Conservation (phyloP, 2,797 vertebrate genomes). For the Epinephelus awoara region DNA sequence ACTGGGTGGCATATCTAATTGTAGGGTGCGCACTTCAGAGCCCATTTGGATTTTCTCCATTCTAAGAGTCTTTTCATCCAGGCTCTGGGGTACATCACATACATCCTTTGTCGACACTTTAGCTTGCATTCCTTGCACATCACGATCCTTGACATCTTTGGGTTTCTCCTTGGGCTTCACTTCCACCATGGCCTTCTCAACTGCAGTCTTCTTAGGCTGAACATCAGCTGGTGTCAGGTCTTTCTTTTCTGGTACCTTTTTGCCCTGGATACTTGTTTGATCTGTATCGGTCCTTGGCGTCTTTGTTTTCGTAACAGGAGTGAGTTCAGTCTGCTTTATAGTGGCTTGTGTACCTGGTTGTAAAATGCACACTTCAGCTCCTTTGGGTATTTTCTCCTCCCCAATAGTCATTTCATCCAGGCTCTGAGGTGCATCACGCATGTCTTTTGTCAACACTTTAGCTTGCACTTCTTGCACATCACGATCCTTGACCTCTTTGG, state of each 20-base stretch:
- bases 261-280: background rate
- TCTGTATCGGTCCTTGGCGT: background rate
- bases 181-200: too few species aligned
- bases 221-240: too few species aligned
- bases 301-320: background rate
- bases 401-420: background rate
- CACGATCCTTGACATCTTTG: background rate
- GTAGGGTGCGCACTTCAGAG: slow-evolving; percentile 2
- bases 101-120: too few species aligned
- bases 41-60: background rate
- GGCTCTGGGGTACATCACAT: background rate
- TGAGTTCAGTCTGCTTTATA: background rate
- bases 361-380: background rate
- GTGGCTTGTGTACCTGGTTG: background rate
- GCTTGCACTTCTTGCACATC: too few species aligned
- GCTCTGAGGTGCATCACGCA: background rate
- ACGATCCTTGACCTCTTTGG: background rate
- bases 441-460: background rate
- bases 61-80: background rate
- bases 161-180: too few species aligned
- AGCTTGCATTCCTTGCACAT: background rate
- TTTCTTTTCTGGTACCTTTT: too few species aligned
- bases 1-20: slow-evolving; percentile 18
- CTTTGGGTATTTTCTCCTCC: background rate
- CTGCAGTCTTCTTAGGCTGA: too few species aligned